Base-by-base conservation (phyloP, 1,140 invertebrate species). In the Monochamus saltuarius region DNA sequence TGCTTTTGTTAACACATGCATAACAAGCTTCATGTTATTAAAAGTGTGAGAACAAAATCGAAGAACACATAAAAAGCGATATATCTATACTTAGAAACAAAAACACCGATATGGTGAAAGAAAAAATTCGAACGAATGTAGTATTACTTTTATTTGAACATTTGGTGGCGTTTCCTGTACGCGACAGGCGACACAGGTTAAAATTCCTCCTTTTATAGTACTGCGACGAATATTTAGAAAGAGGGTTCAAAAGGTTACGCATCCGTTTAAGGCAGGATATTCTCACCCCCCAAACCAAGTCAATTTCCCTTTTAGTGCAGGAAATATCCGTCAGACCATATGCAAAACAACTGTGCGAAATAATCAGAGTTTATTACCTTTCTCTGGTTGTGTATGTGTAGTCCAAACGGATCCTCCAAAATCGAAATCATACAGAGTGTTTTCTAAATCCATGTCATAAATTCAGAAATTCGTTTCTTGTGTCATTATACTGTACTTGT, bases 201-300 rank as follows among this genome's bases (percentile, higher is more conserved):
- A 42, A 13, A 3, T 42, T 7, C 40, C 40, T 42, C 16, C 40
- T 42, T 13, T 13, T 13, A 4, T 17, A 17, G n/a, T 42, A 17
- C n/a, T 13, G 40, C 40, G 40, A 13, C n/a, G 16, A 42, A 42
- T 13, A 13, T 17, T 42, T 13, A 13, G 40, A 13, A 17, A 17
- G 40, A 59, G 13, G 45, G 47, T 40, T 52, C 46, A 59, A 55
- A 55, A 61, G 59, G 49, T 61, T 57, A 19, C 37, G 40, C 60
- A 62, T 62, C 60, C 60, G 60, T 52, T 56, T 13, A 19, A 46
- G 22, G 57, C 60, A 62, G 60, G 60, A 62, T 57, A 62, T 57
- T 62, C 60, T 62, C 54, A 62, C 60, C 60, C n/a, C 60, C 54
- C 55, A 42, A 56, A 45, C 40, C 42, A 51, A 46, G 51, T 56